Conservation (phyloP, 2,888 invertebrate genomes). For the Acronicta leporina region DNA sequence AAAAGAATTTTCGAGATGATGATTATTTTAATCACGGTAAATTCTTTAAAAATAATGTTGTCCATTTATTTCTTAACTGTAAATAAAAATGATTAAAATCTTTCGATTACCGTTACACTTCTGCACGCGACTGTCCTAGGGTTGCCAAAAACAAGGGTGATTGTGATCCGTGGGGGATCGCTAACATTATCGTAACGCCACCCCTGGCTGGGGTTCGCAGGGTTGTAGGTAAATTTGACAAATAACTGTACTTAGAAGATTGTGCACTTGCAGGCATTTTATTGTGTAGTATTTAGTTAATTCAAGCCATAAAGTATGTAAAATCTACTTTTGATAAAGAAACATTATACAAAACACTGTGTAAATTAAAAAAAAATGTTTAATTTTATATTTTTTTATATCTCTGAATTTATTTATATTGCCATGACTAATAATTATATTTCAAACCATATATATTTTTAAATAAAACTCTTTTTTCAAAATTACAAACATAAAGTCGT, state of each 20-base stretch:
- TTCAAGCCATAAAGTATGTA: no score
- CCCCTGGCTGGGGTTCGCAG: conserved; percentile 42
- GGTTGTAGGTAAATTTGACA: conserved; percentile 43
- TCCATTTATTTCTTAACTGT: neutral
- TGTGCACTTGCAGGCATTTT: conserved; percentile 33
- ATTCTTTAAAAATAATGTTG: neutral
- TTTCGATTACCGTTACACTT: conserved; percentile 41
- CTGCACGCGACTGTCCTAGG: conserved; percentile 50
- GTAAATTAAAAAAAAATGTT: neutral
- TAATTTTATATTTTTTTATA: no score
- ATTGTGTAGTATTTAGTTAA: no score
- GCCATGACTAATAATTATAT: no score
- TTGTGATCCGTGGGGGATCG: conserved; percentile 56
- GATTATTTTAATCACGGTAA: neutral
- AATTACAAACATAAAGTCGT: no score
- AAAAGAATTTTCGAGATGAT: neutral
- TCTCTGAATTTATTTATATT: no score
- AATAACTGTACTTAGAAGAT: conserved; percentile 49
- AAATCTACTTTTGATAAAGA: no score
- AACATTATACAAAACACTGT: no score
- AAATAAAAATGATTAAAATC: neutral
- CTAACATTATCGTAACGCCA: conserved; percentile 62
- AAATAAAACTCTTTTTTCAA: no score
- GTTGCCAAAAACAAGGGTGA: conserved; percentile 62
- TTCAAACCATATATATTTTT: no score